Percentiles rank a stretch among this genome's conserved stretches.
These are phyloP conservation scores for Morus bassanus DNA, from an alignment of 2,797 vertebrate genomes.

Conservation along the genomic window DNA sequence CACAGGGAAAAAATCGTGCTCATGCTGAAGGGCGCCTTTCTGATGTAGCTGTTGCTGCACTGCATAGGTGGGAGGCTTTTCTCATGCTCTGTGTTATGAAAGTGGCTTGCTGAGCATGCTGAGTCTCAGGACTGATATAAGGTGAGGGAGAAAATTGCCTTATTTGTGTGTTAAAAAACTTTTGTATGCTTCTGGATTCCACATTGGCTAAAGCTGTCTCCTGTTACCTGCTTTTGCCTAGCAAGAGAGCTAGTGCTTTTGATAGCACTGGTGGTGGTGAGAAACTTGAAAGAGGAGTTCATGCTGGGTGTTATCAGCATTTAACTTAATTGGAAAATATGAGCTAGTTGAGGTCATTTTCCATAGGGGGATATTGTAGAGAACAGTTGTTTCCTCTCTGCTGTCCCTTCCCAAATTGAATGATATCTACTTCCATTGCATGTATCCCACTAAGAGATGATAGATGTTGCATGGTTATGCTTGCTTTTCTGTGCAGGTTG, in stretches of 20 bases:
- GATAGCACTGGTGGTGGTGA: background rate
- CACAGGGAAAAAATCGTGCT: background rate
- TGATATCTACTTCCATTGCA: background rate
- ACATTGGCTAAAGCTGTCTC: background rate
- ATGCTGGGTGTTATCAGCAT: background rate
- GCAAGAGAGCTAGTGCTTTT: background rate
- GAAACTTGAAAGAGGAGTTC: background rate
- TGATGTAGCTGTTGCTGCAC: background rate
- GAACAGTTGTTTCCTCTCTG: background rate
- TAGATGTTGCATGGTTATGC: background rate
- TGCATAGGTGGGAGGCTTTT: background rate
- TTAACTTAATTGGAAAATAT: constrained; percentile 3
- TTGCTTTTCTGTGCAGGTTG: background rate
- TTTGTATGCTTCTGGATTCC: background rate
- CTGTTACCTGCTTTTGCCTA: background rate
- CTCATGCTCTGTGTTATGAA: background rate
- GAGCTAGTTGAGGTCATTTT: constrained; percentile 17
- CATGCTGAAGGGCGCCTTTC: background rate
- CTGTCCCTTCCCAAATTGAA: background rate
- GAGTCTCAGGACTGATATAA: background rate
- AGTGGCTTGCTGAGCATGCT: background rate
- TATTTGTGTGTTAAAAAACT: background rate
- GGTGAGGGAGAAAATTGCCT: background rate
- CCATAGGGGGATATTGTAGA: background rate
- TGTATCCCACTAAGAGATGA: background rate